These are phyloP conservation scores for Nesospiza acunhae DNA, from an alignment of 2,113 vertebrate genomes.

Conservation along the genomic window DNA sequence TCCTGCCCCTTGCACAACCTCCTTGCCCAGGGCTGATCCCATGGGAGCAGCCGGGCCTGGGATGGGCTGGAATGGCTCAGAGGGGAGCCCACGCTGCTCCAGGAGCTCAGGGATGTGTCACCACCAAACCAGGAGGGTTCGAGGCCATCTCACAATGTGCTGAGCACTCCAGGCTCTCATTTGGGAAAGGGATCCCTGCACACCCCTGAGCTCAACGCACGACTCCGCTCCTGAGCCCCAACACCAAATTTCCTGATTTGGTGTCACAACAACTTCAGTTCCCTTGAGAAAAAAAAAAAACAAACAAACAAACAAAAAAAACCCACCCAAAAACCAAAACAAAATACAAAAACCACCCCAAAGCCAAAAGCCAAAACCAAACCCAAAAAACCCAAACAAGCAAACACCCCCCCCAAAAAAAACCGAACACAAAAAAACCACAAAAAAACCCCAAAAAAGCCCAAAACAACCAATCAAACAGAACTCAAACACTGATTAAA, in stretches of 20 bases:
- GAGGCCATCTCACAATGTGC: background rate
- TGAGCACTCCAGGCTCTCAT: background rate
- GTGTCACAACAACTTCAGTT: background rate
- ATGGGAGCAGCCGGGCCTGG: background rate
- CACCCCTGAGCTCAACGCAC: background rate
- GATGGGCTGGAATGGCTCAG: background rate
- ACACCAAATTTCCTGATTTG: background rate
- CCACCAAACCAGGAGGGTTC: background rate
- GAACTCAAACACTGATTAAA: background rate
- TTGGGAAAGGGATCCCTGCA: constrained; percentile 4
- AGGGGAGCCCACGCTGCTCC: background rate
- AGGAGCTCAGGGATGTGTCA: background rate
- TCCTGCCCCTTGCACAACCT: background rate
- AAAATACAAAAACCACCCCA: too few relatives aligned
- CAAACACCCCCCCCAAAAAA: too few relatives aligned
- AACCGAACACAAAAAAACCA: too few relatives aligned
- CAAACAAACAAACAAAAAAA: too few relatives aligned
- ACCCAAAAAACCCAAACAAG: too few relatives aligned
- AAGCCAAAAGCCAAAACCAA: too few relatives aligned
- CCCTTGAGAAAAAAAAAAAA: accelerated
- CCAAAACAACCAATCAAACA: background rate
- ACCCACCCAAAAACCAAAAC: too few relatives aligned
- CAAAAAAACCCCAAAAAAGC: too few relatives aligned
- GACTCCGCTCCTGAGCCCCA: background rate
- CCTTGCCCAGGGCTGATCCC: background rate